phyloP scores from a whole-genome alignment of 2,797 vertebrate genomes.

The Megalops cyprinoides region DNA sequence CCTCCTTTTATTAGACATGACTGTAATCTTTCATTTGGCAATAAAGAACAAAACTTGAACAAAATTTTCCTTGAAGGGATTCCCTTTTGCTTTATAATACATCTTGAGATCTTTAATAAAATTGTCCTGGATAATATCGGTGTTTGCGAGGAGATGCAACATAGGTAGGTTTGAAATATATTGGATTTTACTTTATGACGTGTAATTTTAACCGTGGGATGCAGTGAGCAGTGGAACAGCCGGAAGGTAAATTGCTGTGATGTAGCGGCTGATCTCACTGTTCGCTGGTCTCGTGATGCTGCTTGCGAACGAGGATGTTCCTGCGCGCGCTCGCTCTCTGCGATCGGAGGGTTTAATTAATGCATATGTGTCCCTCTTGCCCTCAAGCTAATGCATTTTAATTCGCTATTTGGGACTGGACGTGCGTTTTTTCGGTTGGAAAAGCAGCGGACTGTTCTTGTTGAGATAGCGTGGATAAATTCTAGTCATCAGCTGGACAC shows the following conservation, averaged over 20 bases:
- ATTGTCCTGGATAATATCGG: constrained; percentile 62
- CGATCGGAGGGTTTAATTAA: constrained; percentile 39
- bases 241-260: constrained; percentile 69
- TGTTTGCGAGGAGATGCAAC: not conserved
- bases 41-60: no score
- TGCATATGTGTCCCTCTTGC: constrained; percentile 36
- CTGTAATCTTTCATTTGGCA: no score
- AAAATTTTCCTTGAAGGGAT: no score
- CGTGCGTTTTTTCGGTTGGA: constrained; percentile 18
- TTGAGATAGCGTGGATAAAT: constrained; percentile 4
- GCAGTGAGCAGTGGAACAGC: constrained; percentile 75
- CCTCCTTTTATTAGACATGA: no score
- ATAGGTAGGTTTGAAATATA: constrained; percentile 44
- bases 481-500: constrained; percentile 1
- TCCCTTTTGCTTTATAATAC: no score
- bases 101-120: constrained; percentile 63
- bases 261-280: constrained; percentile 35
- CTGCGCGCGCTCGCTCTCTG: constrained; percentile 15
- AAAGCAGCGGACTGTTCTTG: constrained; percentile 19
- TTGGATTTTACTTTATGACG: constrained; percentile 49
- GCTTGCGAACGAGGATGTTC: constrained; percentile 24
- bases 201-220: constrained; percentile 76
- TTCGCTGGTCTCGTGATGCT: constrained; percentile 21
- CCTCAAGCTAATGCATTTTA: constrained; percentile 35
- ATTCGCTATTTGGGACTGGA: constrained; percentile 20